Evolutionary conservation across 92 coral and sea anemone species (phyloP), one percentile per base, ranked within the genome.

Genomic region (Zoanthus solanderi): DNA sequence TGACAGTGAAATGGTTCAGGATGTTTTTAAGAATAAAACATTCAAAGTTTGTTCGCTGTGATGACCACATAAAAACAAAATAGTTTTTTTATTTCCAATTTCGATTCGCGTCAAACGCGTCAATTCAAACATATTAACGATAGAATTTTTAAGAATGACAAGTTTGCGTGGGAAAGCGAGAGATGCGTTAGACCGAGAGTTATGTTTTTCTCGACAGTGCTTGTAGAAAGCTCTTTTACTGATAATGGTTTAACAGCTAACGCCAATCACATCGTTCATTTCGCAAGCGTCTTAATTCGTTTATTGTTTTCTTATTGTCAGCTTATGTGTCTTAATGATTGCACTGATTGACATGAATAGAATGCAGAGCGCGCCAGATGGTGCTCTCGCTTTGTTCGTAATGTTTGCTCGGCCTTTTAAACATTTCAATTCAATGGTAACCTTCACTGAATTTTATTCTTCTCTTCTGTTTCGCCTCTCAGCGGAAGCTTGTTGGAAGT

Each of bases 321-420:
- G 92, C 92, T 93, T 91, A 95, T 93, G 98, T 93, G 92, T 87
- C 91, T 91, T 94, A 93, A 92, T 93, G 96, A 93, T 93, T 94
- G 98, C 98, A 83, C 91, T 93, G 98, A 95, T 95, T 93, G 98
- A 95, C 98, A 90, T 84, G 86, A 80, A 89, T 79, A 95, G 94
- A 95, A 93, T 87, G 83, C 92, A 84, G 98, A 93, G 94, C 94
- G 94, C 96, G 94, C 98, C 98, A 95, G 94, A 94, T 95, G 98
- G 96, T 78, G 98, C 87, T 92, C 86, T 83, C 15, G 81, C 71
- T 83, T 95, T 93, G 96, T 95, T 85, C 50, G 71, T 87, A 85
- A 87, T 90, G 93, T 94, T 94, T 94, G 93, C 98, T 91, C 94
- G 93, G 94, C 89, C 96, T 95, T 95, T 93, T 91, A 69, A 88